Evolutionary conservation across 2,797 vertebrate genomes (phyloP).

Genomic region (Myotis vivesi): DNA sequence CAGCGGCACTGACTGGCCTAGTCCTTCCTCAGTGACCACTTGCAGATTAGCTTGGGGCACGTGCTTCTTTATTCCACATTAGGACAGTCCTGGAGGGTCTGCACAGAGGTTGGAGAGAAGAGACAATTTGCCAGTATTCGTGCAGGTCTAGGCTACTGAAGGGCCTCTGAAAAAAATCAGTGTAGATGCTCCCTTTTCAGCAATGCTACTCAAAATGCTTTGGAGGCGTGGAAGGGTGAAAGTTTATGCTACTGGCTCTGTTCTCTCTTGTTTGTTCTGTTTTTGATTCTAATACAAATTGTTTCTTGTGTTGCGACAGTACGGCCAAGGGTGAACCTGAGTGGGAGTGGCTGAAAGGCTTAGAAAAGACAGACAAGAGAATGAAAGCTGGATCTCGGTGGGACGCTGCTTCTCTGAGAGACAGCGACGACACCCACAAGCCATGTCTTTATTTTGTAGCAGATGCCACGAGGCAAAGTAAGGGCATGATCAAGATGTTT

Average conservation of each 20-base stretch:
- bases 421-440: too few species aligned
- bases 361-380: too few species aligned
- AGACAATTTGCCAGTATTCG: not conserved
- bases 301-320: not conserved
- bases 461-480: too few species aligned
- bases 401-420: too few species aligned
- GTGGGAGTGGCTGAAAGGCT: too few species aligned
- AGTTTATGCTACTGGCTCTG: not conserved
- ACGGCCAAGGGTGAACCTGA: too few species aligned
- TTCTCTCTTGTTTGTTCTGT: not conserved
- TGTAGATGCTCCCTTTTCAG: not conserved
- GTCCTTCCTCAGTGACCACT: not conserved
- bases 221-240: not conserved
- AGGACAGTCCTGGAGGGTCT: not conserved
- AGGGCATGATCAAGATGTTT: too few species aligned
- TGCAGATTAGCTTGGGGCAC: too few species aligned
- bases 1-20: fast-evolving
- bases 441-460: too few species aligned
- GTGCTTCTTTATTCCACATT: not conserved
- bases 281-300: not conserved
- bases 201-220: not conserved
- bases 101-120: not conserved
- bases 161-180: not conserved
- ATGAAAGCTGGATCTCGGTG: too few species aligned
- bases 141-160: not conserved